These are phyloP conservation scores for Mesorhabditis spiculigera DNA, from an alignment of 2,888 invertebrate genomes.

Conservation along the genomic window DNA sequence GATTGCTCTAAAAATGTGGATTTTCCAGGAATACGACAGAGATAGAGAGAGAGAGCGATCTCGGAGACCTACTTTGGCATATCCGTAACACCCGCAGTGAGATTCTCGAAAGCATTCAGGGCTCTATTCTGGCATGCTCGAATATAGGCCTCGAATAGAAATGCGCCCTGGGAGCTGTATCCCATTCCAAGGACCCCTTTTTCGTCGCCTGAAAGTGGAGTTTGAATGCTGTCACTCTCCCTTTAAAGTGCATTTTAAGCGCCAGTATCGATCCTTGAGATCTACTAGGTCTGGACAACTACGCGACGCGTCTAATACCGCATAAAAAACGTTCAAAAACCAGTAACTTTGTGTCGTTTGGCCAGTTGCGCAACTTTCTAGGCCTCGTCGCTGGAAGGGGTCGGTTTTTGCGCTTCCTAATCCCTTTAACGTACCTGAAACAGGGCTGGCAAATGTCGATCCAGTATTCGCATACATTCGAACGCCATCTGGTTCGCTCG, in stretches of 20 bases:
- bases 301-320: too few species aligned
- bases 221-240: background rate
- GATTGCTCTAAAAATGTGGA: conserved; percentile 14
- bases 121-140: background rate
- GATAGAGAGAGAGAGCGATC: too few species aligned
- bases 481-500: background rate
- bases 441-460: background rate
- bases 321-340: too few species aligned
- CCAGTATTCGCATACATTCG: background rate
- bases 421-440: background rate
- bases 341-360: too few species aligned
- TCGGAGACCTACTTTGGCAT: background rate
- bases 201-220: conserved; percentile 11
- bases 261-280: background rate
- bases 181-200: conserved; percentile 24
- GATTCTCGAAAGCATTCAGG: background rate
- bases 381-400: too few species aligned
- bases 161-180: conserved; percentile 27
- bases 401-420: too few species aligned
- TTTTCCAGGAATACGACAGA: too few species aligned
- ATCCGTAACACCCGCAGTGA: background rate
- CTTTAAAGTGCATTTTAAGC: background rate
- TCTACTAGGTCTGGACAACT: too few species aligned
- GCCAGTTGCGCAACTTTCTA: too few species aligned
- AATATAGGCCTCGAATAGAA: conserved; percentile 26